phyloP scores from a whole-genome alignment of 1,140 invertebrate species.

The Proales similis region DNA sequence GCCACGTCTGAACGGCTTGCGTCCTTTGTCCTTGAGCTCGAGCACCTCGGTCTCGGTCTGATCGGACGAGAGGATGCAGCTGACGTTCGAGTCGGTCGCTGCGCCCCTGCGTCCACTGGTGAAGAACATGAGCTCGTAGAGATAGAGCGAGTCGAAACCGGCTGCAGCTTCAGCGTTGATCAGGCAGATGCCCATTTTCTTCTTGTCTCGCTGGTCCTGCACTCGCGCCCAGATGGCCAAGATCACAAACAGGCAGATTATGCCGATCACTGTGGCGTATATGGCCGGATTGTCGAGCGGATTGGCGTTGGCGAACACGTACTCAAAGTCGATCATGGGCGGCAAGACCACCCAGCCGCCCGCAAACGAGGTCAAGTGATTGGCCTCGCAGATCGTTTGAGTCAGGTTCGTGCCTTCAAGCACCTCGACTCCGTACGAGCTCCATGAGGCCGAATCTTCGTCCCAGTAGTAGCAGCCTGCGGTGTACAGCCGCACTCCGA shows the following conservation, averaged over 20 bases:
- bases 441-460: conserved; percentile 40
- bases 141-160: conserved; percentile 55
- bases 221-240: conserved; percentile 54
- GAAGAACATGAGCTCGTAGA: conserved; percentile 57
- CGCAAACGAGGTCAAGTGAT: conserved; percentile 51
- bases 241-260: conserved; percentile 52
- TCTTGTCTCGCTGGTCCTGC: conserved; percentile 55
- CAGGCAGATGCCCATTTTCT: conserved; percentile 54
- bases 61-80: conserved; percentile 49
- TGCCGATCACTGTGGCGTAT: conserved; percentile 56
- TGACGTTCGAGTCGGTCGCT: conserved; percentile 45
- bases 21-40: conserved; percentile 49
- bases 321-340: conserved; percentile 52
- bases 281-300: conserved; percentile 58
- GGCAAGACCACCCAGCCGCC: conserved; percentile 51
- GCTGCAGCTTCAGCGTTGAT: conserved; percentile 55
- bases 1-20: conserved; percentile 53
- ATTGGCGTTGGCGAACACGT: conserved; percentile 52
- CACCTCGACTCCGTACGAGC: conserved; percentile 43
- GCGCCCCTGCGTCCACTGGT: conserved; percentile 56
- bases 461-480: conserved; percentile 41
- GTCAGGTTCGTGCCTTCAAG: conserved; percentile 39
- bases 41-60: conserved; percentile 55
- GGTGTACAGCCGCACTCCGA: conserved; percentile 39
- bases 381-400: conserved; percentile 45